phyloP scores from a whole-genome alignment of 1,140 invertebrate species.

The Ceratitis capitata region DNA sequence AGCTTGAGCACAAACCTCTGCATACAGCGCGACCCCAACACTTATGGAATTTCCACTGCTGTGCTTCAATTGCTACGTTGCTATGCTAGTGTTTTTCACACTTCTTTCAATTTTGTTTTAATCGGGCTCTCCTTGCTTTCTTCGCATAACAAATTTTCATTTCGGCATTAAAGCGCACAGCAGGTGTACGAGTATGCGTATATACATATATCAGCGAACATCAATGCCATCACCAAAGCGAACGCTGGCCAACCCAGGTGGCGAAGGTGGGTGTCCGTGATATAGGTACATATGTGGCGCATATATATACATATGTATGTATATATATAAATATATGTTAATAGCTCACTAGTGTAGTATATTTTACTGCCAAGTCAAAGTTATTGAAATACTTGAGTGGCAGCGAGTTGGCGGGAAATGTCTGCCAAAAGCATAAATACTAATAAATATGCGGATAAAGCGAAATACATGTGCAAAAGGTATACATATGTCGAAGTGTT shows the following conservation, averaged over 20 bases:
- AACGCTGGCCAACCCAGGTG: background rate
- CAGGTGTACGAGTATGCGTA: background rate
- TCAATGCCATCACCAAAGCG: too few relatives aligned
- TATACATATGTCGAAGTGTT: background rate
- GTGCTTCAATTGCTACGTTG: background rate
- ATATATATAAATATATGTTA: background rate
- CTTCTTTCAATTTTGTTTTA: background rate
- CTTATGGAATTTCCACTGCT: background rate
- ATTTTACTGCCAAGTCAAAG: background rate
- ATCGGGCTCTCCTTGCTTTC: background rate
- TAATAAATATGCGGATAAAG: background rate
- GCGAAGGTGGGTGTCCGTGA: background rate
- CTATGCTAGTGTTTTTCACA: background rate
- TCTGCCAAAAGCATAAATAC: background rate
- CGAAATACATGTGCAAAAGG: background rate
- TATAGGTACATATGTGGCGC: background rate
- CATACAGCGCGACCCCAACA: background rate
- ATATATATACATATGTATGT: background rate
- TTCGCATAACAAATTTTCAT: background rate
- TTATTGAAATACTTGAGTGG: constrained; percentile 7
- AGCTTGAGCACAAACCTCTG: background rate
- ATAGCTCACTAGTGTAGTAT: background rate
- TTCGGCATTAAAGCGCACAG: background rate
- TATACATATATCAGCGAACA: background rate
- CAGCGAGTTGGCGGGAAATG: background rate